These are phyloP conservation scores for Furcula furcula DNA, from an alignment of 2,888 invertebrate species.

Conservation along the genomic window DNA sequence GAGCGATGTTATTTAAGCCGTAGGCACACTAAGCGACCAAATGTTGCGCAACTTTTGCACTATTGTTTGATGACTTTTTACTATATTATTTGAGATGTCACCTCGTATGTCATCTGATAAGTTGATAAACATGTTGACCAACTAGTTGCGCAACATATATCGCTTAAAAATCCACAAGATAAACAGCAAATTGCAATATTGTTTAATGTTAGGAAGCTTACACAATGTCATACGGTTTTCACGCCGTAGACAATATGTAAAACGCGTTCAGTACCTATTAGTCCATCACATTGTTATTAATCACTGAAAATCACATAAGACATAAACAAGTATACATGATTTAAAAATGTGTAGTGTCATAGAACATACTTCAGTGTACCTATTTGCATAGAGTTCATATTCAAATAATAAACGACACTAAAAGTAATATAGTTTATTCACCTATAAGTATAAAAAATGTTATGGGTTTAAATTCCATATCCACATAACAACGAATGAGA, in stretches of 20 bases:
- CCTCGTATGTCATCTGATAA: no score
- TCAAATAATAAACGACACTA: no score
- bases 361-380: no score
- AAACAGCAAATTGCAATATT: background rate
- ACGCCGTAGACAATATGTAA: conserved; percentile 6
- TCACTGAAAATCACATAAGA: conserved; percentile 2
- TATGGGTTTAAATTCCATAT: no score
- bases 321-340: no score
- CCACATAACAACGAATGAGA: no score
- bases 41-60: background rate
- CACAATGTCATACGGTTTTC: conserved; percentile 5
- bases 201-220: conserved; percentile 24
- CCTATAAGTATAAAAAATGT: no score
- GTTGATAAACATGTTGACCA: no score
- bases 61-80: background rate
- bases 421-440: no score
- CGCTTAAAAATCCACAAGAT: background rate
- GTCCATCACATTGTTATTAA: conserved; percentile 15
- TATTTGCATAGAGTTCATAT: no score
- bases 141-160: background rate
- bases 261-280: conserved; percentile 6
- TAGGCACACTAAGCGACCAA: background rate
- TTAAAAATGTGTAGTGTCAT: no score
- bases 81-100: no score
- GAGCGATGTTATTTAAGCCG: conserved; percentile 8